These are phyloP conservation scores for Parazoanthus swiftii DNA, from an alignment of 92 coral and sea anemone species.

Conservation along the genomic window DNA sequence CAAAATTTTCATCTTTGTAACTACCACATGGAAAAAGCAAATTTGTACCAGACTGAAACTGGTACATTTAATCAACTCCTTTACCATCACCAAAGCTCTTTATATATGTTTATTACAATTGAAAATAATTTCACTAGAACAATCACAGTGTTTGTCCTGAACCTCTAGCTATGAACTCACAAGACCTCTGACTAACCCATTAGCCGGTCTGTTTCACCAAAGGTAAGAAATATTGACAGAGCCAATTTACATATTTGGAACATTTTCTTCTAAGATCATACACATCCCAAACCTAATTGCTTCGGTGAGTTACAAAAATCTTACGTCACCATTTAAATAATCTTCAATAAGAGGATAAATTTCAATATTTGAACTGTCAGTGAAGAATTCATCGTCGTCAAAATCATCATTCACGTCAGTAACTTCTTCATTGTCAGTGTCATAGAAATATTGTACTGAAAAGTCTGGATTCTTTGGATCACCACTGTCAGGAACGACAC, in stretches of 20 bases:
- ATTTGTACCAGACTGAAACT: constrained; percentile 24
- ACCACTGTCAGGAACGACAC: constrained; percentile 38
- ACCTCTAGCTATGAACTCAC: background rate
- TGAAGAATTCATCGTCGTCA: constrained; percentile 28
- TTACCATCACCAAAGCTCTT: constrained; percentile 14
- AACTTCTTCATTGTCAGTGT: constrained; percentile 34
- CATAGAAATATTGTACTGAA: constrained; percentile 28
- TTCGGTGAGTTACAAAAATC: constrained; percentile 25
- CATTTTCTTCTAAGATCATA: constrained; percentile 4
- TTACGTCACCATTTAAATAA: constrained; percentile 32
- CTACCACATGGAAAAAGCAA: constrained; percentile 10
- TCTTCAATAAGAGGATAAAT: constrained; percentile 34
- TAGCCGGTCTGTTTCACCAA: no score
- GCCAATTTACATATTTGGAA: constrained; percentile 17
- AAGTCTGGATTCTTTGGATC: constrained; percentile 28
- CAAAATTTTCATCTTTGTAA: constrained; percentile 21
- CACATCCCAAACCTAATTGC: constrained; percentile 21
- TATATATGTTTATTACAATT: constrained; percentile 13
- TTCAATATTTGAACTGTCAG: constrained; percentile 31
- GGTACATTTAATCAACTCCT: constrained; percentile 6
- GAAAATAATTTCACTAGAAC: constrained; percentile 7
- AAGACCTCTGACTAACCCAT: background rate
- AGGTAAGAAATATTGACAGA: background rate
- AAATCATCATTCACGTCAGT: constrained; percentile 30
- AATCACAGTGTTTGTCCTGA: constrained; percentile 19